phyloP scores from a whole-genome alignment of 2,113 vertebrate species.

The Phasianus colchicus region DNA sequence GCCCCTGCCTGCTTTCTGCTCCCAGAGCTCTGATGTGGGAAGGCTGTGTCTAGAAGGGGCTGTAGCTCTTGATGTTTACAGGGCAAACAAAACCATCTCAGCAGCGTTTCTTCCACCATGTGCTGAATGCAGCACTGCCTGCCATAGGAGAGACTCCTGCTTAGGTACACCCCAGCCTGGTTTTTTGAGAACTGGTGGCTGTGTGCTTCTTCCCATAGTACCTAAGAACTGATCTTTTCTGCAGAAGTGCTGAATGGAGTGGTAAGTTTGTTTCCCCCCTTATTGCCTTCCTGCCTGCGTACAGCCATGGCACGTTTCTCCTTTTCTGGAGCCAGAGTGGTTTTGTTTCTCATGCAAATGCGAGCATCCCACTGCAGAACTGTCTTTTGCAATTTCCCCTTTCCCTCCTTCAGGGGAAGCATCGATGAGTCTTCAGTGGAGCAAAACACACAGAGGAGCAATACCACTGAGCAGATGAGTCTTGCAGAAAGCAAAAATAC shows the following conservation, averaged over 20 bases:
- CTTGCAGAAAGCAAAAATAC: neutral
- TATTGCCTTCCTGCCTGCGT: neutral
- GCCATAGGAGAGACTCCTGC: neutral
- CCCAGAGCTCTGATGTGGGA: slow-evolving; percentile 13
- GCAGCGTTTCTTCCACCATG: neutral
- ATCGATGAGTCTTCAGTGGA: neutral
- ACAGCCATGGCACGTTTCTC: neutral
- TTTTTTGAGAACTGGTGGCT: neutral
- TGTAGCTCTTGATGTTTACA: neutral
- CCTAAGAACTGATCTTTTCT: neutral
- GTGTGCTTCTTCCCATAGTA: neutral
- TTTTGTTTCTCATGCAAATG: neutral
- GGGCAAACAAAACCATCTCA: slow-evolving; percentile 4
- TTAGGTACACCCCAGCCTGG: neutral
- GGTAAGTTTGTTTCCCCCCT: neutral
- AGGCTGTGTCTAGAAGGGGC: slow-evolving; percentile 5
- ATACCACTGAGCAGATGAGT: neutral
- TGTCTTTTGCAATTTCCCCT: slow-evolving; percentile 31
- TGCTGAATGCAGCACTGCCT: neutral
- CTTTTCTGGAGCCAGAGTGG: neutral
- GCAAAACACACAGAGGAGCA: neutral
- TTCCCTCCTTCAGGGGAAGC: slow-evolving; percentile 3
- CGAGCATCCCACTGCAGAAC: neutral
- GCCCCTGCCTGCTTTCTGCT: neutral
- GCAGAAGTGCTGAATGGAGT: accelerated